Base-by-base conservation (phyloP, 2,113 vertebrate genomes). In the Prolemur simus region DNA sequence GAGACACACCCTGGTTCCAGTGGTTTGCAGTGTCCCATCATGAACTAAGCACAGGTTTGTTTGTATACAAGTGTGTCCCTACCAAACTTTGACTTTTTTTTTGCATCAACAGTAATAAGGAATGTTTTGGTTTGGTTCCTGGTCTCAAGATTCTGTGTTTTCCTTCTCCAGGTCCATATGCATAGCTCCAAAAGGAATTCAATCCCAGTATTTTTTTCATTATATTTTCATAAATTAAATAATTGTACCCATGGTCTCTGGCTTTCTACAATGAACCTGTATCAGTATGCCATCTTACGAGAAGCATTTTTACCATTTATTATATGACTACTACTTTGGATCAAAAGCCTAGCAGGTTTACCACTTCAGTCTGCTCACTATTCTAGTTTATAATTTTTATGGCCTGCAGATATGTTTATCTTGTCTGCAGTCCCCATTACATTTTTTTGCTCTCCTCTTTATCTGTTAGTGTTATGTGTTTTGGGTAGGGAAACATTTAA, bases 261-360 rank as follows among this genome's bases (percentile, higher is more conserved):
- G 42, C 8, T 86, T 93, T 88, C 42, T 27, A 45, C 32, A 81
- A 29, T 81, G 64, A 88, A 85, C 21, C 34, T 71, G 47, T 25
- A 92, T 58, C 78, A 68, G 6, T 80, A 42, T 71, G 20, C 39
- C 29, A 32, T 83, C 23, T 54, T 63, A 66, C 68, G 68, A 68
- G 23, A 95, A 87, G 92, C 5, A 89, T 78, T 92, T 58, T 56
- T 73, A 92, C 64, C 64, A 21, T 83, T 95, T 91, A 49, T 52
- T 34, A 56, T 21, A 21, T 56, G 21, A 56, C 29, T 37, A 60
- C 11, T n/a, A 42, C 29, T 81, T 88, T 91, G 37, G 18, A 77
- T 85, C 13, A 85, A 32, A 69, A 82, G 4, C 39, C 78, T 78
- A 73, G 47, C 23, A 63, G 42, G 34, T 17, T 15, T 74, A 66